Evolutionary conservation across 2,888 invertebrate genomes (phyloP), one percentile per base, ranked within the genome.

Genomic region (Cheilosia impressa): DNA sequence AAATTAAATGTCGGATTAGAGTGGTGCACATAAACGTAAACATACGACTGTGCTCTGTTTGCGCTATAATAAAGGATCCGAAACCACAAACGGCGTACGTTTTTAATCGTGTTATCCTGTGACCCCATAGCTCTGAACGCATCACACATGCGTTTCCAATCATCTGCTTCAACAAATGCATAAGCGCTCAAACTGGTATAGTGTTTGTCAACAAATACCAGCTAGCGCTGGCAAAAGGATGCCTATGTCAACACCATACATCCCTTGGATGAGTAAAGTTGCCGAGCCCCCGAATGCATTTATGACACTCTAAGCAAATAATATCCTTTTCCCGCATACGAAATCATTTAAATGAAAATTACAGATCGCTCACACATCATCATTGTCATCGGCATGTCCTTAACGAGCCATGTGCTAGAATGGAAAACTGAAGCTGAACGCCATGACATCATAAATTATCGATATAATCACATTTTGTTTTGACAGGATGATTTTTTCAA

Each of bases 381-480:
- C 65, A 80, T 85, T 85, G 84, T 80, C 84, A 80, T 57, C 81
- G 76, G 57, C 76, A 85, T 81, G 85, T 85, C 85, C 76, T 68
- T 81, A 57, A 72, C 76, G 55, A 52, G 43, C 76, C 85, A 85
- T 85, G 76, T 85, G 85, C 76, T 72, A 50, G 38, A 63, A 62
- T 55, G 19, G 57, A 73, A 58, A 73, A 76, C 55, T 76, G 58
- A 87, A 87, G 81, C 72, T 66, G 62, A 90, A 90, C 89, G 89
- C 88, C 89, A 89, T 90, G 90, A 90, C 91, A 91, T 91, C 92
- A 92, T 92, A 91, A 92, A 92, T 91, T 92, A 92, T 91, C 91
- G 89, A 91, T 91, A 91, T 91, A 91, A 92, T 92, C 91, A 90
- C 90, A 91, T 90, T 91, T 90, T 92, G 91, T 92, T 92, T 90